Evolutionary conservation across 2,113 vertebrate genomes (phyloP).

Genomic region (Cottus gobio): DNA sequence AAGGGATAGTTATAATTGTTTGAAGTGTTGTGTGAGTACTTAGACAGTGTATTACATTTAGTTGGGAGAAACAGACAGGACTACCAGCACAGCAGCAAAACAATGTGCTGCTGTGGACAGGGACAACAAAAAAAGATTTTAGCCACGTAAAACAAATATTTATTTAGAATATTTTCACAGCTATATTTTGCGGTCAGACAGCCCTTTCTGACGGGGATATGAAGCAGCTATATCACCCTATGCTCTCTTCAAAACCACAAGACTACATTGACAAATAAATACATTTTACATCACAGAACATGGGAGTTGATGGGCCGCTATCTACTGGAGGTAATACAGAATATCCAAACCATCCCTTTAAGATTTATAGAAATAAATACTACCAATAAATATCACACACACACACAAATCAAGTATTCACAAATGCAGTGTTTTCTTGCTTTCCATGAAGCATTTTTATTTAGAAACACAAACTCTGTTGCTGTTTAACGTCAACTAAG

Average conservation of each 20-base stretch:
- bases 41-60: background rate
- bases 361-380: background rate
- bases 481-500: constrained; percentile 51
- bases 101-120: too few relatives aligned
- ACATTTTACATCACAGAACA: too few relatives aligned
- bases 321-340: background rate
- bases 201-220: background rate
- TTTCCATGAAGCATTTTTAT: constrained; percentile 62
- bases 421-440: background rate
- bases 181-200: background rate
- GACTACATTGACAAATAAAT: too few relatives aligned
- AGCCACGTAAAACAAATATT: too few relatives aligned
- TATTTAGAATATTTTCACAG: too few relatives aligned
- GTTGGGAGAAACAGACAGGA: background rate
- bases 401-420: background rate
- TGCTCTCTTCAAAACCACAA: too few relatives aligned
- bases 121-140: too few relatives aligned
- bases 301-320: background rate
- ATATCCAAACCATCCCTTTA: background rate
- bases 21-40: background rate
- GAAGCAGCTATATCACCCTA: too few relatives aligned
- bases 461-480: constrained; percentile 61
- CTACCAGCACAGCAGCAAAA: too few relatives aligned
- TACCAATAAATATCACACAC: background rate
- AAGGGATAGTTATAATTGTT: background rate